Base-by-base conservation (phyloP, 2,888 invertebrate genomes). In the Odontocolon sp. region DNA sequence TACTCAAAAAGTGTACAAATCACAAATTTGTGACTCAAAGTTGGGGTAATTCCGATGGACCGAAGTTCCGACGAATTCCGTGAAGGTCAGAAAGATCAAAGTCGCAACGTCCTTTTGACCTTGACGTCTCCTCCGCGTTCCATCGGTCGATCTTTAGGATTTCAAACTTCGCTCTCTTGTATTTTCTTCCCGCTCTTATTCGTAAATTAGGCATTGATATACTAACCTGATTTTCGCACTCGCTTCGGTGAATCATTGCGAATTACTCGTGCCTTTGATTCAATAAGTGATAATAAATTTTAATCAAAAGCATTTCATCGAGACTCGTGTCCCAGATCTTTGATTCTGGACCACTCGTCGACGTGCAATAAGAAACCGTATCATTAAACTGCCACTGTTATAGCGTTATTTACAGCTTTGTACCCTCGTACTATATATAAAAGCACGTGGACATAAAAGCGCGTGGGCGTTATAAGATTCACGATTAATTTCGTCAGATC, bases 91-190 rank as follows among this genome's bases (percentile, higher is more conserved):
- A 3, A 47, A 40, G 38, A 38, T 40, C 52, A 54, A 66, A 28
- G 33, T 21, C 64, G 9, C n/a, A 9, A 42, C 71, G 71, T 61
- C 71, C 67, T 68, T 72, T 77, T 67, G 67, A 71, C 76, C 67
- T 77, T 77, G 67, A 61, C 18, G 33, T 47, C 28, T 26, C 18
- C 28, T 14, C 40, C 54, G 8, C 71, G 18, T 61, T 14, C 33
- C 50, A 56, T 47, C 47, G 47, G 42, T 71, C 71, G 61, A 63
- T 66, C 40, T 47, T 33, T 33, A 38, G 18, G 28, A 26, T 42
- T 36, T 31, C 2, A 52, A 50, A 31, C 31, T 31, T 57, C 9
- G 21, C 21, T 36, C 21, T 21, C 14, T 21, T 14, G 16, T 9
- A 31, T 18, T 23, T 31, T 67, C 4, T 6, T 8, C 11, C 14